These are phyloP conservation scores for Zaprionus tsacasi DNA, from an alignment of 1,140 invertebrate species.

Conservation along the genomic window DNA sequence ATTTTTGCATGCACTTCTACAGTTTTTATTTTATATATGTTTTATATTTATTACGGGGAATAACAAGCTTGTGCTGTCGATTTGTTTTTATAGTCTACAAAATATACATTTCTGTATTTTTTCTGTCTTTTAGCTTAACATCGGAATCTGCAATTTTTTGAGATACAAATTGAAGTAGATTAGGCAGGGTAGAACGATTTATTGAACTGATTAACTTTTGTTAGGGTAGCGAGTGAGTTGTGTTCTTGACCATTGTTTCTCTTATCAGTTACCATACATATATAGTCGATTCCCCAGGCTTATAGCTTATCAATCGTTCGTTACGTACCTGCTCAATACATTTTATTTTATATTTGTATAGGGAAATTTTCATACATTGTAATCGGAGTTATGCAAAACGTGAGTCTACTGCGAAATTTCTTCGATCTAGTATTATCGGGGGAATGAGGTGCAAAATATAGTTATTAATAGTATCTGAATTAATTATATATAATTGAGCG, in stretches of 20 bases:
- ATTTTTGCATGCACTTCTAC: constrained; percentile 68
- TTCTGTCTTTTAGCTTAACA: constrained; percentile 53
- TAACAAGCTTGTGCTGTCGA: constrained; percentile 74
- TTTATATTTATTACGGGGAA: constrained; percentile 76
- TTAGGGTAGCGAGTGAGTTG: constrained; percentile 47
- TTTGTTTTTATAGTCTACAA: constrained; percentile 64
- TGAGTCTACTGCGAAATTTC: constrained; percentile 3
- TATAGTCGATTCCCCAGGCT: neutral
- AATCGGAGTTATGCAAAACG: neutral
- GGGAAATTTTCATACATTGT: neutral
- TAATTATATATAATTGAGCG: neutral
- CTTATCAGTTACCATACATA: constrained; percentile 29
- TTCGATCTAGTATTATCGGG: neutral
- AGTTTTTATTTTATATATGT: constrained; percentile 47
- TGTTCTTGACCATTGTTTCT: constrained; percentile 7
- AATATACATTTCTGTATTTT: constrained; percentile 32
- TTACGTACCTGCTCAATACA: constrained; percentile 13
- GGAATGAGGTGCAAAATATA: neutral
- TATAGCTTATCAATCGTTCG: constrained; percentile 45
- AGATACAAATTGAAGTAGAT: constrained; percentile 56
- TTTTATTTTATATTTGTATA: too few species aligned
- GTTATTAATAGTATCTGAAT: neutral
- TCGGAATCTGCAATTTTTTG: constrained; percentile 48
- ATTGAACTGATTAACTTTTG: constrained; percentile 42
- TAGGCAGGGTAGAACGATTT: constrained; percentile 26